Evolutionary conservation across 1,140 invertebrate species (phyloP), one percentile per base, ranked within the genome.

Genomic region (Geopemphigus sp.): DNA sequence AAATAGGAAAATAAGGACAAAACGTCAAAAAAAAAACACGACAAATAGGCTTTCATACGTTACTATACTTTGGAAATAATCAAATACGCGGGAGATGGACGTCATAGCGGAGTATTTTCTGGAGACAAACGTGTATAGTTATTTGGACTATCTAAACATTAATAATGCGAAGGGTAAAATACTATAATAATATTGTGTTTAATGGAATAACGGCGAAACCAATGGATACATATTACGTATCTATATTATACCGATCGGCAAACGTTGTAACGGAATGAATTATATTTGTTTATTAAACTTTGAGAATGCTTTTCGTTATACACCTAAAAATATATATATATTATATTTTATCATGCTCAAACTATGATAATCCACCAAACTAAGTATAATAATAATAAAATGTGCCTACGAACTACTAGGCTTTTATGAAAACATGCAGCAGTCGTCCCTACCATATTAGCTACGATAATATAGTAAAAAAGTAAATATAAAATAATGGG

Each of bases 391-490:
- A 50, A 50, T 11, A 50, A 50, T 12, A 50, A 12, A 54, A 22
- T 68, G 45, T 17, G 47, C 39, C 26, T 26, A 61, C 59, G 15
- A 50, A 68, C 39, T 22, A 68, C 24, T 14, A 50, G 53, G 17
- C 50, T 11, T 56, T 26, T 54, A 56, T 56, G 26, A 76, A 59
- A 59, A 57, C 73, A 59, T 76, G 73, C 73, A 76, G 19, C 14
- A 59, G n/a, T 15, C 56, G 59, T 45, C 73, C 54, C n/a, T 47
- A 39, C 3, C 8, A 47, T 39, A 68, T 45, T 14, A 32, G 32
- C 53, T 74, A 74, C 53, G 10, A 59, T 59, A 59, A 6, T 26
- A 8, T 32, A 32, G 17, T n/a, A 73, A 73, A 73, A 29, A 54
- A 56, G 56, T 32, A 10, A 56, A 73, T 24, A 56, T 0, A 56